Percentiles rank a stretch among this genome's conserved stretches.
Conservation (phyloP, 2,113 vertebrate genomes). For the Odobenus rosmarus region DNA sequence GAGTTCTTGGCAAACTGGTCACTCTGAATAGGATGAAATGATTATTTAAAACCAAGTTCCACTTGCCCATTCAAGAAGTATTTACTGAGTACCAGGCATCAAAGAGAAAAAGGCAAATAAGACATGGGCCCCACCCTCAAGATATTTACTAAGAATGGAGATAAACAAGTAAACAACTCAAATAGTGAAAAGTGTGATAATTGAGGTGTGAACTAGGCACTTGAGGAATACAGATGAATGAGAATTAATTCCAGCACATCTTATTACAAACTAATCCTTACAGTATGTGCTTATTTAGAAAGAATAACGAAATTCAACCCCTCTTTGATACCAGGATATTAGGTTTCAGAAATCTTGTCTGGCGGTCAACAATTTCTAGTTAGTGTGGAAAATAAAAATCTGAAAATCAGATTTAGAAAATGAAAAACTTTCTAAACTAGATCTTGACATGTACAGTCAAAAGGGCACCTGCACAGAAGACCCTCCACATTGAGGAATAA, state of each 20-base stretch:
- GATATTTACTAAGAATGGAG: constrained; percentile 40
- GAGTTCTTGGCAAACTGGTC: constrained; percentile 71
- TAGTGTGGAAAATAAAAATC: constrained; percentile 47
- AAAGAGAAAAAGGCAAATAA: constrained; percentile 40
- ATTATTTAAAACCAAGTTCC: constrained; percentile 66
- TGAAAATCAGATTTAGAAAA: constrained; percentile 58
- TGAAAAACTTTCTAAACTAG: constrained; percentile 41
- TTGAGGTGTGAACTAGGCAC: constrained; percentile 42
- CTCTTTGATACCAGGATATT: constrained; percentile 38
- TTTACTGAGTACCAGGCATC: constrained; percentile 55
- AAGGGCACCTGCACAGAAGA: constrained; percentile 55
- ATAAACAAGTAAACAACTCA: background rate
- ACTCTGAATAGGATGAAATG: constrained; percentile 68
- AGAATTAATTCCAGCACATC: constrained; percentile 67
- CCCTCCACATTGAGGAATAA: constrained; percentile 52
- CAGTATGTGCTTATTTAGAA: constrained; percentile 59
- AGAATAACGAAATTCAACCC: constrained; percentile 34
- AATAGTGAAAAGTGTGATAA: constrained; percentile 49
- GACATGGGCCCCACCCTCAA: constrained; percentile 25
- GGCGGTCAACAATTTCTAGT: constrained; percentile 43
- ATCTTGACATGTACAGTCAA: constrained; percentile 15
- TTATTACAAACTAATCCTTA: constrained; percentile 48
- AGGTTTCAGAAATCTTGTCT: constrained; percentile 46
- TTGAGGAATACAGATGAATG: constrained; percentile 43
- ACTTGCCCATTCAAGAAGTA: constrained; percentile 49